A percentile compares a stretch with the other conserved stretches of the same genome.
Conservation (phyloP, 2,888 invertebrate genomes). For the Agrochola litura region DNA sequence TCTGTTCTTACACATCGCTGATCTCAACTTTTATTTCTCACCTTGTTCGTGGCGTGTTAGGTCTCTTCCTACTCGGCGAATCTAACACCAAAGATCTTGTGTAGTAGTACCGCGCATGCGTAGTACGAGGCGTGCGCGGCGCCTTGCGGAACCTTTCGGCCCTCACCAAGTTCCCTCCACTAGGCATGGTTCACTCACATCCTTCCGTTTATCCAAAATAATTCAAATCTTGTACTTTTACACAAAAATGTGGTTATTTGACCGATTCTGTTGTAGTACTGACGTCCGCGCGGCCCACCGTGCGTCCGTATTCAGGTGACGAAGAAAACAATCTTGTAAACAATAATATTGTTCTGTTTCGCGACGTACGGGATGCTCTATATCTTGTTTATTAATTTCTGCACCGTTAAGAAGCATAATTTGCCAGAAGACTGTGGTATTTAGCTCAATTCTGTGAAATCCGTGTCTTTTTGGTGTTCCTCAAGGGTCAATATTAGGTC, state of each 20-base stretch:
- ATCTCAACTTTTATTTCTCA: conserved; percentile 60
- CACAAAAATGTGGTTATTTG: conserved; percentile 54
- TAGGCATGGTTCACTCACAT: conserved; percentile 82
- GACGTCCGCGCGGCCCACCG: conserved; percentile 72
- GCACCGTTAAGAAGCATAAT: conserved; percentile 4
- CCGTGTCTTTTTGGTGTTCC: background rate
- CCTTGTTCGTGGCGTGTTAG: conserved; percentile 73
- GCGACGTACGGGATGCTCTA: conserved; percentile 76
- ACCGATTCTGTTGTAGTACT: conserved; percentile 68
- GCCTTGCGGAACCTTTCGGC: conserved; percentile 81
- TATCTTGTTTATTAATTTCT: conserved; percentile 56
- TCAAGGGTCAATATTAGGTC: conserved; percentile 9
- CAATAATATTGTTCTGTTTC: conserved; percentile 84
- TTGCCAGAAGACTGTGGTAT: background rate
- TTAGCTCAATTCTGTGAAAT: background rate
- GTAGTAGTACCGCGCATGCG: conserved; percentile 83
- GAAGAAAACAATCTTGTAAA: conserved; percentile 85
- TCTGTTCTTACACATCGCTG: background rate
- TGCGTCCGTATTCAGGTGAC: conserved; percentile 79
- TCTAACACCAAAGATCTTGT: conserved; percentile 80
- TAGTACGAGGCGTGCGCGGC: conserved; percentile 76
- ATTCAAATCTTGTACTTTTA: conserved; percentile 62
- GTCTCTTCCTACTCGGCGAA: conserved; percentile 68
- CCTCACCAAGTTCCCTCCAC: conserved; percentile 79
- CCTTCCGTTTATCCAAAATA: conserved; percentile 63